phyloP scores from a whole-genome alignment of 53 echinoderm and acorn worm species.

The Mesocentrotus franciscanus region DNA sequence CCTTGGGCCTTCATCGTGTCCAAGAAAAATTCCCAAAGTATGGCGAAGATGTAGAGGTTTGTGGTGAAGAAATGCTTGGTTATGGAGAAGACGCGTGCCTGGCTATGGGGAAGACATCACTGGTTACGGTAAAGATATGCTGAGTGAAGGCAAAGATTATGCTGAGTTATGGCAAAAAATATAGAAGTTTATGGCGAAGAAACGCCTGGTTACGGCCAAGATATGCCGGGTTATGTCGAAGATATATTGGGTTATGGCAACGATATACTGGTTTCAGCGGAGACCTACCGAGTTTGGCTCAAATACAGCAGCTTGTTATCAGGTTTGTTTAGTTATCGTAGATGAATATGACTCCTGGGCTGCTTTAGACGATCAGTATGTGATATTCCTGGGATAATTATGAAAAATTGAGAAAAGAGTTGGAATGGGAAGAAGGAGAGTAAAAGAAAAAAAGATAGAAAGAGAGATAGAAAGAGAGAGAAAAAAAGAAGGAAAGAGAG shows the following conservation, averaged over 20 bases:
- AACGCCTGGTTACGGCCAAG: no score
- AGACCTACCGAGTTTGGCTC: neutral
- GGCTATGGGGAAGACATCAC: no score
- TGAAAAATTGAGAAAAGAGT: neutral
- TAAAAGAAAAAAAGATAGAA: neutral
- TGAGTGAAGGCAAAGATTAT: neutral
- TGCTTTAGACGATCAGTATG: no score
- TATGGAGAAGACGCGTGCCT: no score
- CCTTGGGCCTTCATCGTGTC: neutral
- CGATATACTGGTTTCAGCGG: neutral
- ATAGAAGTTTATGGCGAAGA: no score
- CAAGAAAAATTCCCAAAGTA: neutral
- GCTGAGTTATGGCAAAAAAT: neutral
- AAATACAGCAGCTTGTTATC: neutral
- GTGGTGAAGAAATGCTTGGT: no score
- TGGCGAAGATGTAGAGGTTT: no score
- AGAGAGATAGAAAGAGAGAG: neutral
- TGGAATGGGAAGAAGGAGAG: neutral
- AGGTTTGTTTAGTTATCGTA: neutral
- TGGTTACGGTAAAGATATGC: neutral
- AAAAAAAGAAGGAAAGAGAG: neutral
- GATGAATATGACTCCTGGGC: no score
- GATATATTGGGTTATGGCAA: neutral
- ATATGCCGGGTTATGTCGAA: neutral
- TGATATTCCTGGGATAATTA: neutral